Evolutionary conservation across 2,888 invertebrate genomes (phyloP).

Genomic region (Ischnus inquisitorius): DNA sequence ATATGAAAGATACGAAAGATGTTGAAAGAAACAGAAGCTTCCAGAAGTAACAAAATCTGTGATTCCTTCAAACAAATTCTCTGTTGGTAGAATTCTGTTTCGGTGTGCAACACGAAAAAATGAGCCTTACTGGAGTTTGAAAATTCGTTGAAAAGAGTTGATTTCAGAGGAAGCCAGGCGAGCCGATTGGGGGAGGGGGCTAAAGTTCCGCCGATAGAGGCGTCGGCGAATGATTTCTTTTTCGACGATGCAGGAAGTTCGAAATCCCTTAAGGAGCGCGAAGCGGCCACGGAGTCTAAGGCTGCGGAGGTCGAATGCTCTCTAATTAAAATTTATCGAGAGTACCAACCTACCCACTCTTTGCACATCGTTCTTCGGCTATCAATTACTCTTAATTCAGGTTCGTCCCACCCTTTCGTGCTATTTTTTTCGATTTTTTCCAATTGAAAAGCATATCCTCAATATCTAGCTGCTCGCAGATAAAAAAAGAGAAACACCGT

Average conservation of each 20-base stretch:
- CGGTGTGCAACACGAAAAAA: neutral
- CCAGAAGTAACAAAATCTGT: too few species aligned
- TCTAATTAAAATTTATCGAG: slow-evolving; percentile 75
- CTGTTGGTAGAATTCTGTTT: neutral
- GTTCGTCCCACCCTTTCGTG: slow-evolving; percentile 49
- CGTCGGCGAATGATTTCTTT: slow-evolving; percentile 22
- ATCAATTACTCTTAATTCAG: slow-evolving; percentile 74
- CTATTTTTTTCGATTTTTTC: slow-evolving; percentile 5
- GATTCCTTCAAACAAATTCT: neutral
- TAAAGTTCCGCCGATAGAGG: neutral
- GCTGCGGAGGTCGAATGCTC: slow-evolving; percentile 66
- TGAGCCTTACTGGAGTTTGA: neutral
- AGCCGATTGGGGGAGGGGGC: slow-evolving; percentile 32
- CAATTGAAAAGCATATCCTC: neutral
- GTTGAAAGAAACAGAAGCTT: neutral
- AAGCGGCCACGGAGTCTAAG: slow-evolving; percentile 17
- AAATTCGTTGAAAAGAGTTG: slow-evolving; percentile 48
- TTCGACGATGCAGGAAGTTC: slow-evolving; percentile 46
- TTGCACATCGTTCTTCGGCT: slow-evolving; percentile 67
- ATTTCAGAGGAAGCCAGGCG: slow-evolving; percentile 9
- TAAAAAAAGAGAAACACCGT: slow-evolving; percentile 14
- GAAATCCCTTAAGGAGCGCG: slow-evolving; percentile 57
- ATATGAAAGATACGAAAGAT: neutral
- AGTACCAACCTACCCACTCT: slow-evolving; percentile 61
- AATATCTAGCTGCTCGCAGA: neutral